Evolutionary conservation across 2,113 vertebrate genomes (phyloP).

Genomic region (Sturnus vulgaris): DNA sequence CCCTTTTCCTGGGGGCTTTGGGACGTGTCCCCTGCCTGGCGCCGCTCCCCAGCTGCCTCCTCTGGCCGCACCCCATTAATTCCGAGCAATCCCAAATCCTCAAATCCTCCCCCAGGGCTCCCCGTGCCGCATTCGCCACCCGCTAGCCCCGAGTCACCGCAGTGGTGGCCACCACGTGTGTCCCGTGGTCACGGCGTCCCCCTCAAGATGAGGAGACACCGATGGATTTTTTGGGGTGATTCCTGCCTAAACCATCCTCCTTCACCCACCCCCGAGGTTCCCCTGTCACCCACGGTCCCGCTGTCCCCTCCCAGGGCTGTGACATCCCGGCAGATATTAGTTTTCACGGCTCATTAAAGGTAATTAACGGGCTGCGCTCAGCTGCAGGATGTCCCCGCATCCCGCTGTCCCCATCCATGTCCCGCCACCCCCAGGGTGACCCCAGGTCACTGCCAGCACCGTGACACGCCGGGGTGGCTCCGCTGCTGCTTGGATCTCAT

Average conservation of each 20-base stretch:
- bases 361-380: background rate
- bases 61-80: background rate
- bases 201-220: background rate
- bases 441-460: background rate
- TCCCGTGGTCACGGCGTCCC: background rate
- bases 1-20: background rate
- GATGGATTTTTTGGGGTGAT: background rate
- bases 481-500: background rate
- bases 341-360: fast-evolving
- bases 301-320: background rate
- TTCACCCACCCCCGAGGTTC: fast-evolving
- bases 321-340: background rate
- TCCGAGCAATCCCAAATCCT: background rate
- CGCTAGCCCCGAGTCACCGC: background rate
- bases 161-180: background rate
- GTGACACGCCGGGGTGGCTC: background rate
- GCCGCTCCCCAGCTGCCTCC: background rate
- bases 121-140: background rate
- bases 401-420: fast-evolving
- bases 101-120: background rate
- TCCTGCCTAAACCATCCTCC: too few species aligned
- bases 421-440: fast-evolving
- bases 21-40: fast-evolving
- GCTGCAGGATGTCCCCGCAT: background rate
- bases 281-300: background rate